Percentiles rank a stretch among this genome's conserved stretches.
Evolutionary conservation across 2,113 vertebrate species (phyloP).

Genomic region (Tricholaema leucomelas): DNA sequence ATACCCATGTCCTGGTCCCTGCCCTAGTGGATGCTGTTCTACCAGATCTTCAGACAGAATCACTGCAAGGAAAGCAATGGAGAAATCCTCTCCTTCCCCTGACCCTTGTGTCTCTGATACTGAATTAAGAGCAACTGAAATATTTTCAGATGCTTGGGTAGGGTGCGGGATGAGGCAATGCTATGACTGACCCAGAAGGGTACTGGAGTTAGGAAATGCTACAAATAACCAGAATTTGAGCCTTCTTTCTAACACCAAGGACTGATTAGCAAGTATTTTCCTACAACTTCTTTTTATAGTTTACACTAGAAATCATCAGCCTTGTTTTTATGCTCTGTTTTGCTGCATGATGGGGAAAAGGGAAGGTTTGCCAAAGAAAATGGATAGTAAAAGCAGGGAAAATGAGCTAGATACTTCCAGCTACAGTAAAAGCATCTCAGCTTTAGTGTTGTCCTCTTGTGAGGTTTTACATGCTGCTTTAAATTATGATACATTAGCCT

Average conservation of each 20-base stretch:
- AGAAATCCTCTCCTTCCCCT: background rate
- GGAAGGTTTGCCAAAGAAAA: conserved; percentile 42
- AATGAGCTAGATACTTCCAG: conserved; percentile 67
- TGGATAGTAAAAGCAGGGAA: conserved; percentile 58
- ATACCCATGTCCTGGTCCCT: background rate
- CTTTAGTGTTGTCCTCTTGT: conserved; percentile 70
- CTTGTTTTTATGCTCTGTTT: conserved; percentile 51
- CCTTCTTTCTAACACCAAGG: background rate
- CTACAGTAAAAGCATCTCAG: conserved; percentile 67
- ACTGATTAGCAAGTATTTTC: conserved; percentile 26
- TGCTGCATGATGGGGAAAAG: conserved; percentile 53
- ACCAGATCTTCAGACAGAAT: background rate
- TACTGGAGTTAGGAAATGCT: background rate
- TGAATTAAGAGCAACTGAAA: background rate
- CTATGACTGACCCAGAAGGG: background rate
- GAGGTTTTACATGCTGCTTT: conserved; percentile 70
- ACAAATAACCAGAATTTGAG: background rate
- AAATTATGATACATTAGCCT: conserved; percentile 77
- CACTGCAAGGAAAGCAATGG: background rate
- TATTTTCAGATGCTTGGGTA: background rate
- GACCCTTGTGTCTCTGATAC: background rate
- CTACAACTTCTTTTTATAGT: conserved; percentile 2
- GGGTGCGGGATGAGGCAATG: background rate
- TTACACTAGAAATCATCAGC: conserved; percentile 43
- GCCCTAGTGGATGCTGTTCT: background rate